phyloP scores from a whole-genome alignment of 2,888 invertebrate species.

The Aphodius granarius region DNA sequence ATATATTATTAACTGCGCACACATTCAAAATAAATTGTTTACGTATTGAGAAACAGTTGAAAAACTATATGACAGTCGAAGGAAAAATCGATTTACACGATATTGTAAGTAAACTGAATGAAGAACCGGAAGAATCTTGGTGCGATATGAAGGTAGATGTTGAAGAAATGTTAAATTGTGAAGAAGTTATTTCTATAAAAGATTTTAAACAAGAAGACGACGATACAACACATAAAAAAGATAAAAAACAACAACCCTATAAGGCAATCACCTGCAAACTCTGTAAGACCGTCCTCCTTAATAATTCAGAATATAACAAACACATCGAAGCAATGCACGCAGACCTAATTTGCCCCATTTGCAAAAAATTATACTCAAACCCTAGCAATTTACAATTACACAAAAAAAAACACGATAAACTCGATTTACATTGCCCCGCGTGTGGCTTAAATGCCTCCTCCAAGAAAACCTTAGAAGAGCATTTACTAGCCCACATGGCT shows the following conservation, averaged over 20 bases:
- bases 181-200: neutral
- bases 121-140: neutral
- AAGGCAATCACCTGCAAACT: neutral
- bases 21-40: conserved; percentile 15
- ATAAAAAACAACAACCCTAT: neutral
- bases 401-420: neutral
- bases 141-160: neutral
- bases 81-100: neutral
- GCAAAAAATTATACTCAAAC: conserved; percentile 3
- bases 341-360: conserved; percentile 8
- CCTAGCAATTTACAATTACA: neutral
- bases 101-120: neutral
- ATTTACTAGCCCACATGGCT: conserved; percentile 13
- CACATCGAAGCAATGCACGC: neutral
- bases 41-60: conserved; percentile 6
- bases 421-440: neutral
- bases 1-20: conserved; percentile 14
- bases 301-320: neutral
- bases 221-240: neutral
- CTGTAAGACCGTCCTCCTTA: neutral
- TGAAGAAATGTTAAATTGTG: neutral
- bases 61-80: too few species aligned
- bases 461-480: conserved; percentile 9
- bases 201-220: neutral
- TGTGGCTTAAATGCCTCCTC: neutral